Evolutionary conservation across 1,140 invertebrate genomes (phyloP), one percentile per base, ranked within the genome.

Genomic region (Danaus plexippus): DNA sequence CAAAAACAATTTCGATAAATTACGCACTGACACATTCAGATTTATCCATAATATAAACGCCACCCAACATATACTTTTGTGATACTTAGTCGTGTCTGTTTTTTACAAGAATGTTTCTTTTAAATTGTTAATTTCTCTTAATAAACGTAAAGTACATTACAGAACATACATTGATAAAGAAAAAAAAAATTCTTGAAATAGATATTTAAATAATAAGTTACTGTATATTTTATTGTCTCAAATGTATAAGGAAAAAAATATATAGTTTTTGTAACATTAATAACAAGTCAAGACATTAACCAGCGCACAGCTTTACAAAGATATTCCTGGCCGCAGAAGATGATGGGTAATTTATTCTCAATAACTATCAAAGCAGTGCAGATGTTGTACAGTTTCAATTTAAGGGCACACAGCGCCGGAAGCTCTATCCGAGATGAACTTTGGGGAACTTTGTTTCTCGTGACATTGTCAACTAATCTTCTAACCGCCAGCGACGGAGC

Each of bases 1-100:
- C 77, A 84, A 84, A 86, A 83, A 85, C 70, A 81, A 73, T 74
- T 75, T 74, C 69, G 69, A 84, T 87, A 85, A 85, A 85, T 87
- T 87, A 82, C 80, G 77, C 78, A 85, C 77, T 83, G 83, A 85
- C 81, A 85, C 80, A 85, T 81, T 81, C 80, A 84, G 80, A 86
- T 80, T 83, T 72, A 70, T 61, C 77, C 80, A 81, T 82, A 82
- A 85, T 80, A 71, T 77, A 75, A 79, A 77, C 76, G 79, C 69
- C 74, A 32, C 22, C 4, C 22, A 32, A 32, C 22, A 32, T 32
- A 32, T 32, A 32, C 22, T 32, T 6, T 6, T 32, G 22, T 32
- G 22, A 32, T 32, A 32, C 22, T 32, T 32, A 32, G 22, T 32
- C 1, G 22, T 32, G 22, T 32, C 4, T 32, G 22, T 32, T 32